Evolutionary conservation across 1,140 invertebrate genomes (phyloP).

Genomic region (Drosophila pruinosa): DNA sequence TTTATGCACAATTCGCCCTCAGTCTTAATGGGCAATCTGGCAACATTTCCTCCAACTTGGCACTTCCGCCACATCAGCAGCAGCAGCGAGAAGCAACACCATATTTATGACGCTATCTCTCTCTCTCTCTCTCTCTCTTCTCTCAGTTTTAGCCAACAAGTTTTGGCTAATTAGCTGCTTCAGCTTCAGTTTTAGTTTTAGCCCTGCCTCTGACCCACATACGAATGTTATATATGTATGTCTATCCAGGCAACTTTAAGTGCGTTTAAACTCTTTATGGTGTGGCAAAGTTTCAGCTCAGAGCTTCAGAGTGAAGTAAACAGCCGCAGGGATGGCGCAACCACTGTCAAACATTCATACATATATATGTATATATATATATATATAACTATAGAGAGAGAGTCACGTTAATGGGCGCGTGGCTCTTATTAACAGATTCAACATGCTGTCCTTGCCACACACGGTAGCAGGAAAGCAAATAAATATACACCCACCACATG

Average conservation of each 20-base stretch:
- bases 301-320: background rate
- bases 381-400: background rate
- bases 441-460: slow-evolving; percentile 31
- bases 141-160: slow-evolving; percentile 12
- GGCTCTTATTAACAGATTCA: slow-evolving; percentile 68
- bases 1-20: slow-evolving; percentile 2
- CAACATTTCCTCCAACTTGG: slow-evolving; percentile 38
- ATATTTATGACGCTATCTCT: slow-evolving; percentile 31
- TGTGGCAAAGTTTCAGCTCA: slow-evolving; percentile 30
- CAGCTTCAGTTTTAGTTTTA: background rate
- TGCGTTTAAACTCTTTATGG: slow-evolving; percentile 47
- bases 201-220: slow-evolving; percentile 39
- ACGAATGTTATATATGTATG: background rate
- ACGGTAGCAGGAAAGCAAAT: background rate
- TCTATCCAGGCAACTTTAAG: slow-evolving; percentile 19
- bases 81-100: slow-evolving; percentile 24
- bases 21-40: slow-evolving; percentile 41
- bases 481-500: slow-evolving; percentile 11
- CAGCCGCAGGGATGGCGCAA: slow-evolving; percentile 15
- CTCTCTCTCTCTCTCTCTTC: background rate
- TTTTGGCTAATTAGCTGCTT: slow-evolving; percentile 55
- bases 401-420: slow-evolving; percentile 56
- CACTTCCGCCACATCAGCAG: slow-evolving; percentile 14
- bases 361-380: no score
- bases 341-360: slow-evolving; percentile 33